Evolutionary conservation across 2,797 vertebrate genomes (phyloP).

Genomic region (Arremon brunneinucha): DNA sequence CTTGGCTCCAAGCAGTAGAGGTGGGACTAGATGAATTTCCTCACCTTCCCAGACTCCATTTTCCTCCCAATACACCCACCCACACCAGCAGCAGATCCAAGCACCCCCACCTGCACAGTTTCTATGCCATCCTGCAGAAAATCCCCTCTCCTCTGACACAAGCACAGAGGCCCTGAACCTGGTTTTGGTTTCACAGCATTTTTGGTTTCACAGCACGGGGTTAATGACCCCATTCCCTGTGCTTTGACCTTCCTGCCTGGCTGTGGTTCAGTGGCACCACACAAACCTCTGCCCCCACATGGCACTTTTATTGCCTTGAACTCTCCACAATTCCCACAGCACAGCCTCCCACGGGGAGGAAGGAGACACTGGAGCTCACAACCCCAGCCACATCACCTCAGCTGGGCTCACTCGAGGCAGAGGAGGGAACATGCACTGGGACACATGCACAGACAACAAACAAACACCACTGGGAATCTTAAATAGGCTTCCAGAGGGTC

Average conservation of each 20-base stretch:
- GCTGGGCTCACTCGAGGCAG: neutral
- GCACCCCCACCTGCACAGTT: neutral
- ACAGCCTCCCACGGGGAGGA: neutral
- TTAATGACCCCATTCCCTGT: rapidly evolving
- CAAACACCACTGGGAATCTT: neutral
- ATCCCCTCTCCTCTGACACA: neutral
- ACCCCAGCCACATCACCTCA: neutral
- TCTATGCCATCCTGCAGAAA: rapidly evolving
- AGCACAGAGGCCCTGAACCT: neutral
- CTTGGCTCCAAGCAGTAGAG: neutral
- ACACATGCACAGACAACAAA: neutral
- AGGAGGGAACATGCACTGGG: neutral
- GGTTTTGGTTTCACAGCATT: neutral
- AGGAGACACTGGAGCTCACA: neutral
- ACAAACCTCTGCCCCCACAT: neutral
- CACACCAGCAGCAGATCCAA: rapidly evolving
- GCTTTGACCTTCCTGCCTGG: neutral
- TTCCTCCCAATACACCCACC: neutral
- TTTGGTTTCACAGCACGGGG: neutral
- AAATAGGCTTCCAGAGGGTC: neutral
- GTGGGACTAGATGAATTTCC: neutral
- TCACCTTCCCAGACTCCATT: neutral
- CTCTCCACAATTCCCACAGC: neutral
- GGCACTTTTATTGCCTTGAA: neutral
- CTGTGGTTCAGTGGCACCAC: neutral